Base-by-base conservation (phyloP, 2,797 vertebrate genomes). In the Hybognathus amarus region DNA sequence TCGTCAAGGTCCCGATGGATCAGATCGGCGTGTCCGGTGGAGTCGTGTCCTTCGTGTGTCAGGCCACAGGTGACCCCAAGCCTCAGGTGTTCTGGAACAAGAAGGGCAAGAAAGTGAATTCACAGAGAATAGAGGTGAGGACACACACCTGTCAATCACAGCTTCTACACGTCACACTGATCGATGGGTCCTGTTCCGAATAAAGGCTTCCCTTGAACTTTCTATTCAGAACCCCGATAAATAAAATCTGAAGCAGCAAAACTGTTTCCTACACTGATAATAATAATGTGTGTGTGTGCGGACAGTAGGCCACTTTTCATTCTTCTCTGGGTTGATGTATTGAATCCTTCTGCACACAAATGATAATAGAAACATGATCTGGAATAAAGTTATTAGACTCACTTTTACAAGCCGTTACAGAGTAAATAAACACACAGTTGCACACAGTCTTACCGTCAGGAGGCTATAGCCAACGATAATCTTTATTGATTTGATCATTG, bases 21-120 rank as follows among this genome's bases (percentile, higher is more conserved):
- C 97, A 99, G 95, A 99, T 98, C 0, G 98, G 98, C 0, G 97
- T 99, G 86, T 99, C 98, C 0, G 98, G 98, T 84, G 98, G 98
- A 0, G 98, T 98, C 90, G 97, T 97, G 52, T 99, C 98, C 73
- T 99, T 99, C 3, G 97, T 99, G 67, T 99, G 98, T 91, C 98
- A 99, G 91, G 98, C 98, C 5, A 91, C 91, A 0, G 98, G 98
- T 0, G 96, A 96, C 89, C 98, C 98, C 10, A 98, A 97, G 91
- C 98, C 98, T 0, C 94, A 95, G 18, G 98, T 99, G 87, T 97
- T 96, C 89, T 99, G 98, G 98, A 99, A 98, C 94, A 99, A 99
- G 93, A 98, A 98, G 90, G 98, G 98, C 91, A 99, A 99, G 93
- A 98, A 98, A 90, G 97, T 99, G 90, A 99, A 98, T 92, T 99